Evolutionary conservation across 2,888 invertebrate genomes (phyloP), one percentile per base, ranked within the genome.

Genomic region (Drosophila picticornis): DNA sequence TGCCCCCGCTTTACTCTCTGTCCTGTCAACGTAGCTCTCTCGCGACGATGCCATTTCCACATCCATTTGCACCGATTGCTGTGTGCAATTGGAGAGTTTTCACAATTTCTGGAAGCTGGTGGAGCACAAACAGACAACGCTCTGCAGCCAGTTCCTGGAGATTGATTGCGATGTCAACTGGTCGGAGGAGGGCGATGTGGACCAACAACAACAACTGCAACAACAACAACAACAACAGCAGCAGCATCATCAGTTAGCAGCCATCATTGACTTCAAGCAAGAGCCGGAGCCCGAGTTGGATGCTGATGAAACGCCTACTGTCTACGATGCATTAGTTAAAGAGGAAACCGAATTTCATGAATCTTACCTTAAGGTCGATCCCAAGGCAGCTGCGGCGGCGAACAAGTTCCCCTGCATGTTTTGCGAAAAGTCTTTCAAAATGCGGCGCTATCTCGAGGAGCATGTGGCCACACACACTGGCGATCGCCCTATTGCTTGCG

Each of bases 391-490:
- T 16, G 68, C 72, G 7, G 69, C 74, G 7, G 69, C 74, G 19
- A 71, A 80, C 52, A 88, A 85, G 57, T 85, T 90, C 53, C 81
- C 78, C 10, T 91, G 91, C 64, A 85, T 87, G 72, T 90, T 88
- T 43, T 91, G 90, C 63, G 91, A 90, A 5, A 90, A 90, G 31
- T 83, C 91, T 6, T 90, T 90, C 36, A 90, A 90, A 53, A 91
- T 91, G 75, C 81, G 90, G 0, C 87, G 86, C 56, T 87, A 84
- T 61, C 62, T 87, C n/a, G 88, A 89, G 66, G 86, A 87, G 70
- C 86, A 87, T 71, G 81, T 87, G 32, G 86, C 86, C 48, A 87
- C 87, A 27, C 86, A 87, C n/a, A 87, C 86, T 0, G 86, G 89
- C 6, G 89, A 87, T 27, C 57, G 90, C 5, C 89, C 85, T 43